phyloP scores from a whole-genome alignment of 92 coral and sea anemone species.

The Parazoanthus swiftii region DNA sequence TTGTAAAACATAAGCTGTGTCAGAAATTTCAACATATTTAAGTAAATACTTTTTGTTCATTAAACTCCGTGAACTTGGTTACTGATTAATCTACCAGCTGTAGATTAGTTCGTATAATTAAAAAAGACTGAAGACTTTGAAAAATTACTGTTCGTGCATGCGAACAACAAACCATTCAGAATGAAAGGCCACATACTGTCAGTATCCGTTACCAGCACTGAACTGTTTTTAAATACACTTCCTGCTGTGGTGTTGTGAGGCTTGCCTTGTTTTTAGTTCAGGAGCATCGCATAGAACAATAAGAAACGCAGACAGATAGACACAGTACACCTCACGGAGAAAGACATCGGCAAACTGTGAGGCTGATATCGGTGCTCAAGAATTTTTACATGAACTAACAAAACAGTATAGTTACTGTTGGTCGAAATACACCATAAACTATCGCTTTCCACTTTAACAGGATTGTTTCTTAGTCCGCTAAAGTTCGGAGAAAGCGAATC shows the following conservation, averaged over 20 bases:
- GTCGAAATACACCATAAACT: neutral
- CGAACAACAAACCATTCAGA: neutral
- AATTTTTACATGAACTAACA: neutral
- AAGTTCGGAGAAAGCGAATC: neutral
- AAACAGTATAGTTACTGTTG: neutral
- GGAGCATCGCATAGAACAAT: neutral
- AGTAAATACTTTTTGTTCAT: too few relatives aligned
- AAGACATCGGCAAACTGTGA: neutral
- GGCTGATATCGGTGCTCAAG: neutral
- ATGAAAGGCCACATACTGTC: neutral
- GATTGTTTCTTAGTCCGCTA: neutral
- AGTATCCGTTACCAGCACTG: neutral
- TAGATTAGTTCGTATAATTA: neutral
- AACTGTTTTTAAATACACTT: constrained; percentile 8
- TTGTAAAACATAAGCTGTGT: neutral
- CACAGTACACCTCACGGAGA: neutral
- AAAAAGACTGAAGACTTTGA: neutral
- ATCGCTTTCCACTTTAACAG: neutral
- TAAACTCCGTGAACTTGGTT: neutral
- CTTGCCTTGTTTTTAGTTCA: neutral
- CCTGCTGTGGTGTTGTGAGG: constrained; percentile 18
- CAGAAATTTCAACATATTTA: neutral
- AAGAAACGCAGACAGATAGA: neutral
- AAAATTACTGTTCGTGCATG: neutral
- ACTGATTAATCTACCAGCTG: neutral